Evolutionary conservation across 2,113 vertebrate species (phyloP), one percentile per base, ranked within the genome.

Genomic region (Lasiurus borealis): DNA sequence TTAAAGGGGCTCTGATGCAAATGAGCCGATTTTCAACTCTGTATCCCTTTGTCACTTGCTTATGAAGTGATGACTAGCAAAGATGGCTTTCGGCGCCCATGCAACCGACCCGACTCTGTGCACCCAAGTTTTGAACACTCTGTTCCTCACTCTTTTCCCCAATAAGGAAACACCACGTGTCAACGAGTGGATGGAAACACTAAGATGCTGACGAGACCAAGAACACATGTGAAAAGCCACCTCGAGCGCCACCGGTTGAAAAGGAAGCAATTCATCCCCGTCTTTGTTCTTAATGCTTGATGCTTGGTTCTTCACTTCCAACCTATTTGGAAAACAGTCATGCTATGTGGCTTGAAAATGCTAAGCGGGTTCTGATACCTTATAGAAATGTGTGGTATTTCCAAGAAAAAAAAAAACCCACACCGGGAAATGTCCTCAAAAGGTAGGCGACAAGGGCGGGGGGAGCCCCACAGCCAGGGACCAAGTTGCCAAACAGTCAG

Each of bases 311-410:
- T 93, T 96, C 96, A 95, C 88, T 95, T 96, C 81, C 97, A 95
- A 81, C 86, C 90, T 97, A 87, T 95, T 97, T 85, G 90, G 93
- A 98, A 96, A 97, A 97, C 85, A 98, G 97, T 96, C 97, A 98
- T 96, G 95, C 96, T 97, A 92, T 77, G 93, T 81, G 94, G 96
- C 96, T 93, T 95, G 97, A 96, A 95, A 96, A 97, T 92, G 94
- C 81, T 89, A 97, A 97, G 92, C 94, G 96, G 96, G 97, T 97
- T 96, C 90, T 52, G 31, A 97, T 93, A 97, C 82, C 90, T 88
- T 97, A 97, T 95, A 90, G 93, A 98, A 98, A 95, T 97, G 97
- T 97, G 97, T 96, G 95, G 83, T 98, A 98, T 98, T 98, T 97
- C 98, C 97, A 95, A 97, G 95, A 90, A 93, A 85, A 84, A 93